Conservation (phyloP, 1,140 invertebrate species). For the Megathymus violae region DNA sequence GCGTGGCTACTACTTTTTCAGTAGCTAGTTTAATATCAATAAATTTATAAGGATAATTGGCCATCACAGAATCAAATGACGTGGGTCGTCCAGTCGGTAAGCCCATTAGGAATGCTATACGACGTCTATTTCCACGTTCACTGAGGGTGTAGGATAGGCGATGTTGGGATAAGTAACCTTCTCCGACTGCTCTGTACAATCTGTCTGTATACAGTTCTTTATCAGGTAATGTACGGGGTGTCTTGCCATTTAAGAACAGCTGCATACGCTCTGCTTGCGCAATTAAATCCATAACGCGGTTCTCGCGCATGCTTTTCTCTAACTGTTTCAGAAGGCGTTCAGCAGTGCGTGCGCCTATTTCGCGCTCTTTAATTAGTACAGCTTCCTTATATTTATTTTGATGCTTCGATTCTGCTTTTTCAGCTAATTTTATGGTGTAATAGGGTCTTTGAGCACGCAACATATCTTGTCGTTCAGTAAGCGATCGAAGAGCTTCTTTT, state of each 20-base stretch:
- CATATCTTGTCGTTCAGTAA: conserved; percentile 81
- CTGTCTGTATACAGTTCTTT: conserved; percentile 73
- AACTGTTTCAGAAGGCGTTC: conserved; percentile 75
- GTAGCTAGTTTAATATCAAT: conserved; percentile 71
- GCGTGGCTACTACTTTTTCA: conserved; percentile 56
- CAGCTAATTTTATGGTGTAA: conserved; percentile 83
- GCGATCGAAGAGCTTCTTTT: conserved; percentile 74
- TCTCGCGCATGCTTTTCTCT: conserved; percentile 69
- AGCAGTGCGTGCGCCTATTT: conserved; percentile 72
- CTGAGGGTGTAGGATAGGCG: conserved; percentile 72
- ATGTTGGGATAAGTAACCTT: conserved; percentile 69
- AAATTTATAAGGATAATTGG: conserved; percentile 75
- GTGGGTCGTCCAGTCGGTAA: conserved; percentile 63
- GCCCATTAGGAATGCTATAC: conserved; percentile 76
- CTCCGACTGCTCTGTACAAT: conserved; percentile 70
- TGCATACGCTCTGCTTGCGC: conserved; percentile 72
- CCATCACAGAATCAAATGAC: conserved; percentile 77
- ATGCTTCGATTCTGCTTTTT: conserved; percentile 77
- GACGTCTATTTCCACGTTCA: conserved; percentile 69
- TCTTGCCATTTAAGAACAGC: conserved; percentile 67
- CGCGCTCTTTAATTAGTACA: conserved; percentile 73
- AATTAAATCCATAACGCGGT: conserved; percentile 71
- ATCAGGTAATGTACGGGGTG: conserved; percentile 67
- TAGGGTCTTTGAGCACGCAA: conserved; percentile 82
- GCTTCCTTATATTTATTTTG: conserved; percentile 74